phyloP scores from a whole-genome alignment of 2,797 vertebrate species.

The Pangasius djambal region DNA sequence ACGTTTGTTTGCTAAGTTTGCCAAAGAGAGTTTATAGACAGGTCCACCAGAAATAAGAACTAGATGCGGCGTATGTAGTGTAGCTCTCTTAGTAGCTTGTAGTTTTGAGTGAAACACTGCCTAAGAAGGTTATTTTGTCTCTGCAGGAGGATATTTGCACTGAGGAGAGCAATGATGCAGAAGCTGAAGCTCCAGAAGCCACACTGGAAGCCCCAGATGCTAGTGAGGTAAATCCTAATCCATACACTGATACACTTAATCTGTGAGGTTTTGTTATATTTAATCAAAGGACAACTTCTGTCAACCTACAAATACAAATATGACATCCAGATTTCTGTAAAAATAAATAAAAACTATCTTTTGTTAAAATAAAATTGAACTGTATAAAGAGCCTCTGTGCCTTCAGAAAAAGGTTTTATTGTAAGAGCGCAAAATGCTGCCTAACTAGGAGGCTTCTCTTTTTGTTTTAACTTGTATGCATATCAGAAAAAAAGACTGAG shows the following conservation, averaged over 20 bases:
- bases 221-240: constrained; percentile 77
- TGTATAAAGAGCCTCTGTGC: not conserved
- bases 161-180: constrained; percentile 80
- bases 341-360: not conserved
- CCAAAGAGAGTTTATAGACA: not conserved
- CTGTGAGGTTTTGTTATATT: not conserved
- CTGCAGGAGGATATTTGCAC: constrained; percentile 79
- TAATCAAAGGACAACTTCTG: not conserved
- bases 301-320: not conserved
- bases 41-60: not conserved
- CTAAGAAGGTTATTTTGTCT: not conserved
- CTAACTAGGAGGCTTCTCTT: not conserved
- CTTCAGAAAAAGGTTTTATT: not conserved
- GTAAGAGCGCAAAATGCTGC: not conserved
- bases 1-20: too few relatives aligned
- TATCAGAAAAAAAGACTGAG: not conserved
- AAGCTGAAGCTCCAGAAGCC: constrained; percentile 74
- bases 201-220: constrained; percentile 81
- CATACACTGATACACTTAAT: not conserved
- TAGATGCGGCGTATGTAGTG: not conserved
- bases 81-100: not conserved
- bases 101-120: not conserved
- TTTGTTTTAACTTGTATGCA: not conserved
- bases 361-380: too few relatives aligned
- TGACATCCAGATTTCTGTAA: not conserved